A percentile compares a stretch with the other conserved stretches of the same genome.
Conservation (phyloP, 2,113 vertebrate species). For the Ahaetulla prasina region DNA sequence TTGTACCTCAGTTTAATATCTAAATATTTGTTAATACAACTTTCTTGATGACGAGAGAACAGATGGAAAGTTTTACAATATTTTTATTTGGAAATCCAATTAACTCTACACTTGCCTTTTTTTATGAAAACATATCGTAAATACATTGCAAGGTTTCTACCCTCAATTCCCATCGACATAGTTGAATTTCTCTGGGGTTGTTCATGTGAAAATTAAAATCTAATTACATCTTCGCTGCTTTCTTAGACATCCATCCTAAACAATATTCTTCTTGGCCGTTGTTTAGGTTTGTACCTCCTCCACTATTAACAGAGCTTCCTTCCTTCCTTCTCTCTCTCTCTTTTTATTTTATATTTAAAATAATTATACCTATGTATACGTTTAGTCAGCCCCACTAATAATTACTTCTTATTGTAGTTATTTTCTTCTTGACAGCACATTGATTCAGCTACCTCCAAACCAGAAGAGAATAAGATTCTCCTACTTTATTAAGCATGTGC, state of each 20-base stretch:
- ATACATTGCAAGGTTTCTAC: not conserved
- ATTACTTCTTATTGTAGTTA: not conserved
- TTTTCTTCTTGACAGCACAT: not conserved
- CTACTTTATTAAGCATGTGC: not conserved
- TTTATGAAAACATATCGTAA: not conserved
- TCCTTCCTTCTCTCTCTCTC: not conserved
- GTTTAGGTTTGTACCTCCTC: not conserved
- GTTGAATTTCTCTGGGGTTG: not conserved
- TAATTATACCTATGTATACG: not conserved
- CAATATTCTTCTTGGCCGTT: not conserved
- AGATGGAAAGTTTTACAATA: not conserved
- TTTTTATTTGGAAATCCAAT: conserved; percentile 2
- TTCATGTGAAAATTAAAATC: not conserved
- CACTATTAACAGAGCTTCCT: not conserved
- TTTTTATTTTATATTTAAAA: not conserved
- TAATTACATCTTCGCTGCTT: not conserved
- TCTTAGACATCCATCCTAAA: not conserved
- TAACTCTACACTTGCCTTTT: not conserved
- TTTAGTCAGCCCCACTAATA: not conserved
- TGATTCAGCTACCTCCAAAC: not conserved
- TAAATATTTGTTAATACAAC: not conserved
- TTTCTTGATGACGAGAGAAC: not conserved
- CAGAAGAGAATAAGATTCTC: not conserved
- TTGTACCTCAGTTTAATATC: not conserved
- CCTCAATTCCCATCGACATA: not conserved